Conservation (phyloP, 2,888 invertebrate species). For the Eristalis tenax region DNA sequence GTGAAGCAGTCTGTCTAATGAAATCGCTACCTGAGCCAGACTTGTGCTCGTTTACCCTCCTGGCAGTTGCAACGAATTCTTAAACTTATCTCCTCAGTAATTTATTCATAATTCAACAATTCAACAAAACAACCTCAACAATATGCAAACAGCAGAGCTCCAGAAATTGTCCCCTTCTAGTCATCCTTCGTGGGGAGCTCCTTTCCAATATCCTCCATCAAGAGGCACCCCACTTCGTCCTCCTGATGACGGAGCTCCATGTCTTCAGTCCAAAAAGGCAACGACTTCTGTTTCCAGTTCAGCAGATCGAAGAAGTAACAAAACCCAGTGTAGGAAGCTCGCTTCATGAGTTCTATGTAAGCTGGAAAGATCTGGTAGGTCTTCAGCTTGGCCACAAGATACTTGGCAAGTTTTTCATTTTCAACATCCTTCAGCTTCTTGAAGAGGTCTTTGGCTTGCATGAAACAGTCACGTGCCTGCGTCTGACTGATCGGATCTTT, state of each 20-base stretch:
- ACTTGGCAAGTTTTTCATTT: slow-evolving; percentile 49
- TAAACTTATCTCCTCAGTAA: no score
- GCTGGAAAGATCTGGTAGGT: slow-evolving; percentile 54
- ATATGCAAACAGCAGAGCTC: background rate
- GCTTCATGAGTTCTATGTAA: slow-evolving; percentile 52
- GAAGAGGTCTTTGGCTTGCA: slow-evolving; percentile 43
- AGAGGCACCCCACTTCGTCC: slow-evolving; percentile 25
- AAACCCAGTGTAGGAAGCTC: slow-evolving; percentile 11
- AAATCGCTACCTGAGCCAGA: no score
- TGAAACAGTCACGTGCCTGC: slow-evolving; percentile 40
- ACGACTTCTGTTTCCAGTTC: slow-evolving; percentile 51
- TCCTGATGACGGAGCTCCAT: background rate
- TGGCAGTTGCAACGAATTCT: no score
- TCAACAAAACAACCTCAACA: background rate
- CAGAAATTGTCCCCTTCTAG: background rate
- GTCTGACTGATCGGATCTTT: background rate
- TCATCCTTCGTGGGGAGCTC: background rate
- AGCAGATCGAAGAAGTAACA: slow-evolving; percentile 53
- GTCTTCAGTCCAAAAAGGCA: slow-evolving; percentile 56
- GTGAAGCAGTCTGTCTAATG: no score
- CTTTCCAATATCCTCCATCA: slow-evolving; percentile 27
- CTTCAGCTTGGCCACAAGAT: slow-evolving; percentile 52
- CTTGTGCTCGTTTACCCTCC: no score
- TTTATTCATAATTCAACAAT: background rate
- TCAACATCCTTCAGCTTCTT: slow-evolving; percentile 29